Evolutionary conservation across 2,113 vertebrate genomes (phyloP), one percentile per base, ranked within the genome.

Genomic region (Tringa solitaria): DNA sequence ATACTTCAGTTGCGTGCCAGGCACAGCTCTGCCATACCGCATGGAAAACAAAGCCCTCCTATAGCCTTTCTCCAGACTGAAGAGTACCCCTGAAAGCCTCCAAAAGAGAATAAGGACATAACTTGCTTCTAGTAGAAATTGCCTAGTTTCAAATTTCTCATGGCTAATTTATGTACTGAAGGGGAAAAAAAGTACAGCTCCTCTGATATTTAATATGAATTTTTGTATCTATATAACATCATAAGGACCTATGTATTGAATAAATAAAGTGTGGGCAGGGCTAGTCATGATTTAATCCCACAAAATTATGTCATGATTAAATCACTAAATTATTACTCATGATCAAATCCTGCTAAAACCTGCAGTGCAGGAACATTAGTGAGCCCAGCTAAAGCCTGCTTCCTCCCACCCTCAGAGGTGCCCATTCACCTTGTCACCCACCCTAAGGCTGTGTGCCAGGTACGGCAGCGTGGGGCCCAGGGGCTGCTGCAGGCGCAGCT

Each of bases 401-500:
- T 82, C 21, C 43, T 88, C 70, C 70, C 82, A 68, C 33, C 22
- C 69, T 57, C 12, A 2, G 60, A 67, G 26, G 37, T 33, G 53
- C 39, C 60, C 30, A 11, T 54, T 23, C 32, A 41, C 21, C 30
- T 32, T 1, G 0, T 23, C 2, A 0, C 69, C 53, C 67, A 60
- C 69, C 64, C 56, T 39, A 41, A 65, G 61, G 10, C n/a, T 48
- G 20, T 3, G 19, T 68, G 50, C 60, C 53, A 35, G 48, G 57
- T 46, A 74, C 1, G 2, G 19, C 1, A 5, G 7, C 12, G 43
- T 0, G 0, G 21, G 64, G 51, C 45, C 1, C 2, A 26, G 59
- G 51, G 8, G 8, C 35, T 90, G 88, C 48, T 61, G 57, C 59
- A n/a, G 51, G 37, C 78, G 64, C 69, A 53, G 75, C 35, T 70